A percentile compares a stretch with the other conserved stretches of the same genome.
phyloP scores from a whole-genome alignment of 2,797 vertebrate genomes.

The Orientallactaga sibirica region DNA sequence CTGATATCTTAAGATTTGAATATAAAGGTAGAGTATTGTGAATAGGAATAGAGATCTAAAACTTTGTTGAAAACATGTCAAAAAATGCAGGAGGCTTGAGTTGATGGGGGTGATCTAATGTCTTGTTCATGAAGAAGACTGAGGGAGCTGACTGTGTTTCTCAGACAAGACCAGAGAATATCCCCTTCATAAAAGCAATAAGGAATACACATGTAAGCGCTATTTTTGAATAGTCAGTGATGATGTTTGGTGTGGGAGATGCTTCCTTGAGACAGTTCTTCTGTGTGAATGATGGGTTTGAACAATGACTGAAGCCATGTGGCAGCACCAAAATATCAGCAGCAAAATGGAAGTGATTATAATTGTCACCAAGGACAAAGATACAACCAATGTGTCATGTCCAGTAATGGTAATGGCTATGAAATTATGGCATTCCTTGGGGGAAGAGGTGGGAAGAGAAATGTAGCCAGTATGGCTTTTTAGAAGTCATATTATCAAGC shows the following conservation, averaged over 20 bases:
- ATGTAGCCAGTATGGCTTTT: not conserved
- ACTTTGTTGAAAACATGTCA: not conserved
- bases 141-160: not conserved
- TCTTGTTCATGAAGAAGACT: not conserved
- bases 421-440: not conserved
- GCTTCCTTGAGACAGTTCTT: not conserved
- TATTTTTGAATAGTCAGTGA: not conserved
- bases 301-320: not conserved
- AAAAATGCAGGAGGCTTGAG: not conserved
- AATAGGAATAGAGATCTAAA: not conserved
- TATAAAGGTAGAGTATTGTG: not conserved
- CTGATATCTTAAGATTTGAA: not conserved
- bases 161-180: too few species aligned
- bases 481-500: not conserved
- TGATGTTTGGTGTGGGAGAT: not conserved
- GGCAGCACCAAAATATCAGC: not conserved
- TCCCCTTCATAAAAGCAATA: not conserved
- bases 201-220: not conserved
- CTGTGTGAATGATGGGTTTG: not conserved
- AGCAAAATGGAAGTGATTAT: not conserved
- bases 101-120: not conserved
- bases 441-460: not conserved
- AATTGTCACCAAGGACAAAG: not conserved
- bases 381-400: not conserved
- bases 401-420: not conserved